Base-by-base conservation (phyloP, 2,888 invertebrate genomes). In the Drosophila colorata region DNA sequence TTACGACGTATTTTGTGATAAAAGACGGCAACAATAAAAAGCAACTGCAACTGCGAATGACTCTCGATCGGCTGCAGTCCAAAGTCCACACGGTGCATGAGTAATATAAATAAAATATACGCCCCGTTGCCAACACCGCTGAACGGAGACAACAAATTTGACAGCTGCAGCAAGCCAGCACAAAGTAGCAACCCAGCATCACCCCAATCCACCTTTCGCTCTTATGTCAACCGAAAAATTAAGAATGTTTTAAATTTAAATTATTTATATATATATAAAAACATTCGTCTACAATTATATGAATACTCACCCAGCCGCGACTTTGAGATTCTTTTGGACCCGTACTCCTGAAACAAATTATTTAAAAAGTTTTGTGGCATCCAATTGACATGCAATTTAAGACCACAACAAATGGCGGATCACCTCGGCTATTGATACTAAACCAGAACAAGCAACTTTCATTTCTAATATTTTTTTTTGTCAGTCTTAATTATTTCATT, bases 71-170 rank as follows among this genome's bases (percentile, higher is more conserved):
- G 16, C 41, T 16, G 35, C 49, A 31, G 82, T 40, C 0, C 76
- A 75, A 85, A 87, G 83, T 87, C 79, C 86, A 79, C 69, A 23
- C n/a, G 68, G 55, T 66, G 76, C 52, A 85, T 87, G 86, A 69
- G 67, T 81, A 81, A 85, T 61, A 23, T 51, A 33, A 7, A 44
- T 59, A 25, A 25, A 55, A 53, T 51, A 77, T 83, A 71, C 72
- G 68, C 58, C 66, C 51, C 38, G 33, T 68, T 66, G 57, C 37
- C 64, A 37, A 38, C 55, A 9, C 28, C 28, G 2, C 28, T 41
- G 46, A 46, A 31, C 31, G 38, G 4, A 4, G 33, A 1, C 38
- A 38, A 14, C 11, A 25, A 52, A 37, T 14, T 23, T 35, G 40
- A 2, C 25, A 40, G 25, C 28, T 38, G 23, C 13, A n/a, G 4